phyloP scores from a whole-genome alignment of 2,797 vertebrate genomes.

The Chelonia mydas region DNA sequence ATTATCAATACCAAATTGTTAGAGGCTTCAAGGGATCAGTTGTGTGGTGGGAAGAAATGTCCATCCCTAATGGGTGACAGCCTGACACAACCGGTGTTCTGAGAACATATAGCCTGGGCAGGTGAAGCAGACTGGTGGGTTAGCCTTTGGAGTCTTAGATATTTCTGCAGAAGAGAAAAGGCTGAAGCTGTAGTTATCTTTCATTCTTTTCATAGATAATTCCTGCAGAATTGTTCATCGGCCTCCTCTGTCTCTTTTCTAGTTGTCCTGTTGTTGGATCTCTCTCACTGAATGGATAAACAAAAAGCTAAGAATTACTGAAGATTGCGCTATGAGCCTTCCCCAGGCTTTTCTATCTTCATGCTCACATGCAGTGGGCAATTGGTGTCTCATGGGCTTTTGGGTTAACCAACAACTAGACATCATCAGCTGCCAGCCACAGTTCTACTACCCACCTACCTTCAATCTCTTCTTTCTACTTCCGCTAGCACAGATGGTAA shows the following conservation, averaged over 20 bases:
- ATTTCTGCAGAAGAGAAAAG: neutral
- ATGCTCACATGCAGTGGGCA: conserved; percentile 13
- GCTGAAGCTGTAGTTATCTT: fast-evolving
- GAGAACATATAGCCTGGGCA: neutral
- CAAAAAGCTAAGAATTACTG: neutral
- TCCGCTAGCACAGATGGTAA: conserved; percentile 15
- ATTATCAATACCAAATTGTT: conserved; percentile 79
- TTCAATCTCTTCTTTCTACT: conserved; percentile 40
- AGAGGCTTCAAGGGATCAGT: conserved; percentile 53
- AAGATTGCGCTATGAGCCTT: neutral
- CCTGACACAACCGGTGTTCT: neutral
- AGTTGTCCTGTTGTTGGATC: neutral
- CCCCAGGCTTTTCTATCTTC: conserved; percentile 54
- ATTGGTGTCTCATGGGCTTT: neutral
- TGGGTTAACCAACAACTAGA: neutral
- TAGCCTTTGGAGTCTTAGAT: neutral
- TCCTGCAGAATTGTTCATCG: conserved; percentile 30
- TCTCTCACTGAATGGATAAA: neutral
- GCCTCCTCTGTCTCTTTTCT: conserved; percentile 17
- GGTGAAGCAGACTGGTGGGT: neutral
- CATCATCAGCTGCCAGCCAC: conserved; percentile 3
- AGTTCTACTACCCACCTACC: neutral
- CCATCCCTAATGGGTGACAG: conserved; percentile 22
- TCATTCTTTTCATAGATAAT: neutral
- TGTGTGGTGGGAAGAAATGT: conserved; percentile 34